Conservation (phyloP, 2,797 vertebrate genomes). For the Odontamblyopus rebecca region DNA sequence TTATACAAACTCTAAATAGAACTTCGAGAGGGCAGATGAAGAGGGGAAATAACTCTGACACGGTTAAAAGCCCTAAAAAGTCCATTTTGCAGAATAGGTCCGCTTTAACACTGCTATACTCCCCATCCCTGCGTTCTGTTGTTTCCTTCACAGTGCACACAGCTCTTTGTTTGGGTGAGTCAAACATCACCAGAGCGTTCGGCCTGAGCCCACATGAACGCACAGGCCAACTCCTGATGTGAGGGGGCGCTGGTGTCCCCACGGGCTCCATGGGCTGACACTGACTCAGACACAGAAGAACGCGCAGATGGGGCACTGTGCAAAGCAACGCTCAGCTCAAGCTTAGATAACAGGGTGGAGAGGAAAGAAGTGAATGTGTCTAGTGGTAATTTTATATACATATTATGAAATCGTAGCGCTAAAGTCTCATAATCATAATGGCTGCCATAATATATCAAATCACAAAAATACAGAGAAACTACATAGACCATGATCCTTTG, state of each 20-base stretch:
- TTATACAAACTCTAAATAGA: too few relatives aligned
- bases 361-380: not conserved
- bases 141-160: slow-evolving; percentile 18
- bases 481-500: too few relatives aligned
- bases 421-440: too few relatives aligned
- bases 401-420: too few relatives aligned
- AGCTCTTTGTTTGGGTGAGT: slow-evolving; percentile 36
- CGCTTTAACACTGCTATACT: not conserved
- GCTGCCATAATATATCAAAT: too few relatives aligned
- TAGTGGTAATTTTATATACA: not conserved
- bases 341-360: not conserved
- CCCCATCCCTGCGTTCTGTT: slow-evolving; percentile 6
- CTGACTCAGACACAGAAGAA: slow-evolving; percentile 51
- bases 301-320: slow-evolving; percentile 27
- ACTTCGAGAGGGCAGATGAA: too few relatives aligned
- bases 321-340: slow-evolving; percentile 9
- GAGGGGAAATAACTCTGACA: too few relatives aligned
- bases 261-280: slow-evolving; percentile 49
- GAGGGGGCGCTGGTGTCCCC: slow-evolving; percentile 56
- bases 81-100: too few relatives aligned
- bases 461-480: too few relatives aligned
- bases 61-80: too few relatives aligned
- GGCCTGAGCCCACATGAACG: slow-evolving; percentile 33
- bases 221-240: slow-evolving; percentile 28
- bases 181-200: slow-evolving; percentile 39